Evolutionary conservation across 2,113 vertebrate genomes (phyloP), one percentile per base, ranked within the genome.

Genomic region (Larimichthys polyactis): DNA sequence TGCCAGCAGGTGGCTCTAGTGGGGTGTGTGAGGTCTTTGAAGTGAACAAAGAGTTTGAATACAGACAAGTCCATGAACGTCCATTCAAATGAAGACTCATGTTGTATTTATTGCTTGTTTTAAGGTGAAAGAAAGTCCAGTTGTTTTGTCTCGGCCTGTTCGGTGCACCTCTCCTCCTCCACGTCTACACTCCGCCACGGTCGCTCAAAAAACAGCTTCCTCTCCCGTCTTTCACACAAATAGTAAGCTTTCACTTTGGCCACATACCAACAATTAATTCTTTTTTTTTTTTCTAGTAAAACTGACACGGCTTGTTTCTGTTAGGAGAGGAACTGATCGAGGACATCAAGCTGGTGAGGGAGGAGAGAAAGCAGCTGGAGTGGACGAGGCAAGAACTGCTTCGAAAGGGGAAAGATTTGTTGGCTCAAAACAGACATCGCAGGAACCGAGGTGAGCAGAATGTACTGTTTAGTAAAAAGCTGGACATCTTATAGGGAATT

Each of bases 381-480:
- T 96, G 92, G 92, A 95, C 54, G 7, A 96, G 96, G 87, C 95
- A 97, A 85, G 96, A 97, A 65, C 86, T 98, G 81, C 82, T 97
- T 0, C 96, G 94, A 82, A 97, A 95, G 88, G 95, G 91, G 27
- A 97, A 96, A 91, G 94, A 90, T 32, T 86, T 98, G 11, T 79
- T 97, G 92, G 95, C 96, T 68, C 95, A 96, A 85, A 96, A 94
- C 83, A 94, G 95, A 79, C 92, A 96, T 57, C 94, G 90, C 57
- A 92, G 81, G 91, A 96, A 95, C 86, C 94, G 95, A 57, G 97
- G 97, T 98, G 40, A 76, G 81, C 17, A 27, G 22, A 68, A n/a
- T 94, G 95, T 49, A 9, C 19, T 16, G 22, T 55, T 2, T 9
- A 24, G 14, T 8, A 55, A 52, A 54, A 65, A 75, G 24, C 12